Evolutionary conservation across 2,888 invertebrate species (phyloP), one percentile per base, ranked within the genome.

Genomic region (Drosophila mettleri): DNA sequence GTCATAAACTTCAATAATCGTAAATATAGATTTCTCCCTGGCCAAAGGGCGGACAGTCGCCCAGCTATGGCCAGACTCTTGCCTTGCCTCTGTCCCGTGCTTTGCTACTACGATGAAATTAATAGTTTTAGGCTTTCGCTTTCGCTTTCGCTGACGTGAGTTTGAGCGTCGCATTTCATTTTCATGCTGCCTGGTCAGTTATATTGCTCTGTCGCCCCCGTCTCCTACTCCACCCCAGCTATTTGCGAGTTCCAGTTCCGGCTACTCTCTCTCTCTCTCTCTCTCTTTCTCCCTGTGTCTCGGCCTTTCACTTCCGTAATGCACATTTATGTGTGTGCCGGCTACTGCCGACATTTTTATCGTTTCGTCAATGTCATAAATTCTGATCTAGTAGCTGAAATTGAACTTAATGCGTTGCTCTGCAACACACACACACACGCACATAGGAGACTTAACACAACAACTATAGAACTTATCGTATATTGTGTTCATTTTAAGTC

Each of bases 1-100:
- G 87, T 90, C 90, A 89, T 90, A 89, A 89, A 89, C 88, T 89
- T 90, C 89, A 89, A 89, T 89, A 90, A 90, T 89, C 90, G 90
- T 90, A 89, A 89, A 89, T 89, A 89, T 89, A 89, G 89, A 89
- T 89, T 89, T 89, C 88, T 85, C 74, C 64, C 69, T 73, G 63
- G 60, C 63, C 77, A 52, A 74, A 61, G 77, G 62, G 53, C 66
- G 49, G 39, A 48, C 68, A 43, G 45, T 52, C 29, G 20, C 18
- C 36, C 49, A 24, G 34, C n/a, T 27, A 0, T 14, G 22, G 22
- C 43, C 43, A 45, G 27, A 38, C 27, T 14, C 27, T 14, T 10
- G 29, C 14, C 46, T 29, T 8, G 38, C n/a, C 34, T 16, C 16
- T 29, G 29, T 31, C 2, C 16, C 48, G 20, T 29, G 34, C 55